These are phyloP conservation scores for Scaptomyza reducta DNA, from an alignment of 2,888 invertebrate species.

Conservation along the genomic window DNA sequence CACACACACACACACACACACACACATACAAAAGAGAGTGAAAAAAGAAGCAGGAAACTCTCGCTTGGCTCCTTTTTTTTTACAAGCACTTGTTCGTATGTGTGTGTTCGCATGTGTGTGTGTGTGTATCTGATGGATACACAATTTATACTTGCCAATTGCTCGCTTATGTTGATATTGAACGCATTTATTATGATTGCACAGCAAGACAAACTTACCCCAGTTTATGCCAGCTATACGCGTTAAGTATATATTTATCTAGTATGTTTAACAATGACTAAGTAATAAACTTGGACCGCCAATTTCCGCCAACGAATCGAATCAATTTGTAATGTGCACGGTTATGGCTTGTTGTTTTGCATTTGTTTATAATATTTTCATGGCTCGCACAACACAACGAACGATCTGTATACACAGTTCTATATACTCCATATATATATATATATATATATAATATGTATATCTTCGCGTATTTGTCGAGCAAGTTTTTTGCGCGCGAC, in stretches of 20 bases:
- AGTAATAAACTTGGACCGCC: conserved; percentile 19
- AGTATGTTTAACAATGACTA: conserved; percentile 3
- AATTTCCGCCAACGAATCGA: conserved; percentile 18
- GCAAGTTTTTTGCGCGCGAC: conserved; percentile 64
- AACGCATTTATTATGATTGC: conserved; percentile 38
- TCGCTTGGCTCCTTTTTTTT: conserved; percentile 45
- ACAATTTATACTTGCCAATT: conserved; percentile 72
- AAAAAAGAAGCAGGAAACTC: conserved; percentile 16
- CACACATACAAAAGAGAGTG: conserved; percentile 15
- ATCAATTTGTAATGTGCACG: conserved; percentile 28
- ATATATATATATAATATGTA: conserved; percentile 10
- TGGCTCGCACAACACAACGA: conserved; percentile 28
- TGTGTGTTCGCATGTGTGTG: conserved; percentile 21
- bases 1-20: conserved; percentile 29
- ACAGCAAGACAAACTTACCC: conserved; percentile 44
- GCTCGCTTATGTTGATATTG: conserved; percentile 58
- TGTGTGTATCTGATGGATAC: conserved; percentile 69
- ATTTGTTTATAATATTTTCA: conserved; percentile 48
- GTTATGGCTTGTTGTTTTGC: conserved; percentile 22
- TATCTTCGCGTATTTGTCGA: conserved; percentile 37
- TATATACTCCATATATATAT: conserved; percentile 12
- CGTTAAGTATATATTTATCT: not conserved
- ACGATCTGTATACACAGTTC: conserved; percentile 11
- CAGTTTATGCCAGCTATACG: conserved; percentile 47
- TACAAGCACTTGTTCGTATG: conserved; percentile 32